Evolutionary conservation across 2,113 vertebrate genomes (phyloP), one percentile per base, ranked within the genome.

Genomic region (Hypocryptadius cinnamomeus): DNA sequence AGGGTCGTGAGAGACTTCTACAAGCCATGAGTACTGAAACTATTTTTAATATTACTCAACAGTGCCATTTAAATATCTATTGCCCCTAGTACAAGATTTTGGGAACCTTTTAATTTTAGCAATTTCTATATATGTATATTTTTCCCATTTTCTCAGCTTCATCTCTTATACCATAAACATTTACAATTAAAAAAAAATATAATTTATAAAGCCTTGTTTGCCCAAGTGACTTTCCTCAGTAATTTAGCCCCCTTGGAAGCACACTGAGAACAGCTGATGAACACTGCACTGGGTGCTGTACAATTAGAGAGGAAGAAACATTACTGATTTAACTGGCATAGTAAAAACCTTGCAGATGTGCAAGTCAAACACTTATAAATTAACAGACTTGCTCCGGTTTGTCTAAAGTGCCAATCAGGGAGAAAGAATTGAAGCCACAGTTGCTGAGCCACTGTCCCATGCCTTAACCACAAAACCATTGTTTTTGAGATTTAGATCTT

Each of bases 41-140:
- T 97, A 94, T 94, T 96, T 96, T 97, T 96, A 93, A 78, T 91
- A 84, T 82, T 82, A 89, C 56, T 89, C 70, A 86, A 53, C 53
- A 65, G 45, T 78, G 60, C 33, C 47, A 54, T 92, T 97, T 94
- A 77, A 91, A 66, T 45, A 82, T 77, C 72, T 82, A 23, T 68
- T 60, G 31, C 50, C 40, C 63, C 30, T 79, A 50, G n/a, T 31
- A 85, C 31, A 79, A 83, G 33, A 47, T 21, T 91, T 86, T 31
- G 51, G 23, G 57, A 81, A 92, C 37, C 27, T 79, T 80, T 90
- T 33, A 13, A 18, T 78, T 74, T 42, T 47, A 91, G 80, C 11
- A 74, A 42, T 77, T 65, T 59, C 12, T 89, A 15, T 13, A 27
- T 7, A 42, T 47, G 8, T 50, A 4, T 44, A 7, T 72, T 71